Percentiles rank a stretch among this genome's conserved stretches.
These are phyloP conservation scores for Calyptomena viridis DNA, from an alignment of 2,113 vertebrate genomes.

Conservation along the genomic window DNA sequence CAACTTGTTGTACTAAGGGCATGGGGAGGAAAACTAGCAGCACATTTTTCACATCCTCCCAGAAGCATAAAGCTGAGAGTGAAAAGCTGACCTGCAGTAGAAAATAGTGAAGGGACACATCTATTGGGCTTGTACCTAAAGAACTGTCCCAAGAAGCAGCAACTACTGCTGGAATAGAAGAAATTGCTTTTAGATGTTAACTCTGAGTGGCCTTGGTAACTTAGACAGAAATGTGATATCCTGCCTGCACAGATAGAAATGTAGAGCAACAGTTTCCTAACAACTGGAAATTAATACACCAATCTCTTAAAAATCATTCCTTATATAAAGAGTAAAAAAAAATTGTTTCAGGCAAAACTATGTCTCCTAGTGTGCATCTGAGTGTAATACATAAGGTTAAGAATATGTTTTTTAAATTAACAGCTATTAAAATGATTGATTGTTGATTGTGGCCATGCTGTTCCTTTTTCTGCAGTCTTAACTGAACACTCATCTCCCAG, in stretches of 20 bases:
- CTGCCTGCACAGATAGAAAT: background rate
- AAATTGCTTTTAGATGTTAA: background rate
- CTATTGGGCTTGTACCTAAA: background rate
- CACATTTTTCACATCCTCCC: background rate
- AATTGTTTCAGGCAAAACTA: background rate
- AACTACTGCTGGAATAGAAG: background rate
- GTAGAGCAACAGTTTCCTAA: background rate
- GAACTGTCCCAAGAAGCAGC: background rate
- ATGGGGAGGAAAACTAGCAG: background rate
- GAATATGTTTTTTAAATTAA: background rate
- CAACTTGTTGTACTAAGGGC: background rate
- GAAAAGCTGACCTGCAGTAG: background rate
- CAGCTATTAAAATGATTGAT: background rate
- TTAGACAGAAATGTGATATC: background rate
- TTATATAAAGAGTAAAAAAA: background rate
- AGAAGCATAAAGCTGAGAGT: background rate
- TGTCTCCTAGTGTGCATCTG: background rate
- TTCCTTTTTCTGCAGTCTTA: background rate
- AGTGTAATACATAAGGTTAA: background rate
- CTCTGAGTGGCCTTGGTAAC: background rate
- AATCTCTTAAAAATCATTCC: background rate
- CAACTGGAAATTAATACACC: background rate
- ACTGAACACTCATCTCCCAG: background rate
- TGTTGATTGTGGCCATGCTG: background rate
- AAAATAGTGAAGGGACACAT: background rate